Conservation (phyloP, 2,888 invertebrate genomes). For the Crocallis elinguaria region DNA sequence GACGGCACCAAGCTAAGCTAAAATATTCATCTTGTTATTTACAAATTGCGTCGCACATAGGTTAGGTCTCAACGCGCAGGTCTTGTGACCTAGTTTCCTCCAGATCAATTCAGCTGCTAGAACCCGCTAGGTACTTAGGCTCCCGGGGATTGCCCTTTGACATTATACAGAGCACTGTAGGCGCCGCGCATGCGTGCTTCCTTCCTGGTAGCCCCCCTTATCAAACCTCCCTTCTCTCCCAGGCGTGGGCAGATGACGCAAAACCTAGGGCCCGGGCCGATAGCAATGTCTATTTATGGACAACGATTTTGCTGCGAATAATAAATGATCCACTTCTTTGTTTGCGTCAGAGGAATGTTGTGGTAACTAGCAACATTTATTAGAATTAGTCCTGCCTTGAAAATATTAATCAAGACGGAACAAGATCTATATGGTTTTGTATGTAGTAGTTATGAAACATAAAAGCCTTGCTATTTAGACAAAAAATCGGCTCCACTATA, state of each 20-base stretch:
- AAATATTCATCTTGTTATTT: constrained; percentile 14
- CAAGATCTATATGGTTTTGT: no score
- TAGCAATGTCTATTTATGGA: constrained; percentile 64
- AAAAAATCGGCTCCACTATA: no score
- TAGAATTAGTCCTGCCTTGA: background rate
- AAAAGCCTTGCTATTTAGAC: no score
- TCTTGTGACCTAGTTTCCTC: constrained; percentile 44
- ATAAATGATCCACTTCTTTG: background rate
- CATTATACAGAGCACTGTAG: constrained; percentile 57
- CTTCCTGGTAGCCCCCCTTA: constrained; percentile 36
- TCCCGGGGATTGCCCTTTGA: constrained; percentile 77
- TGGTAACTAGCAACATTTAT: background rate
- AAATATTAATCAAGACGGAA: no score
- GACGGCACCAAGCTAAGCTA: background rate
- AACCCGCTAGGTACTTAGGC: constrained; percentile 60
- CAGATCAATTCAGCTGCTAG: constrained; percentile 62
- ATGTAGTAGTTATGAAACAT: no score
- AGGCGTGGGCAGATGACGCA: constrained; percentile 74
- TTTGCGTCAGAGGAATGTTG: constrained; percentile 11
- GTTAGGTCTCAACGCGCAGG: constrained; percentile 33
- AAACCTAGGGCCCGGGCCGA: constrained; percentile 53
- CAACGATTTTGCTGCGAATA: constrained; percentile 43
- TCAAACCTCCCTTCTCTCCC: constrained; percentile 41
- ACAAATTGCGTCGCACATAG: constrained; percentile 11
- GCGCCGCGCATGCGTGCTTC: constrained; percentile 64